phyloP scores from a whole-genome alignment of 2,797 vertebrate species.

The Mormyrops attenuatus region DNA sequence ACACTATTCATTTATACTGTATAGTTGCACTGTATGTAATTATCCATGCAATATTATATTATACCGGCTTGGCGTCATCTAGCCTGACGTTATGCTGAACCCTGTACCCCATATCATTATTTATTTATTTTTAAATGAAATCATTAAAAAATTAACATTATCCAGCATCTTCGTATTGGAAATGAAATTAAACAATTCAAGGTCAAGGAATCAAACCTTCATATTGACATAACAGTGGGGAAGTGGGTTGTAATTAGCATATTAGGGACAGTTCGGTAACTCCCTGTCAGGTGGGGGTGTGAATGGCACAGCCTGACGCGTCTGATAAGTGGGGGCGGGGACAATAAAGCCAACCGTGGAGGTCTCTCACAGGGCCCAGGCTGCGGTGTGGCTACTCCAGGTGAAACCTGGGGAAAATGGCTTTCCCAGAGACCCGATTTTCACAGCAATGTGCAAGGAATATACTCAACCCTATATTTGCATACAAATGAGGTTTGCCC shows the following conservation, averaged over 20 bases:
- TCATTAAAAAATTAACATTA: neutral
- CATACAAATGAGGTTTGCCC: constrained; percentile 69
- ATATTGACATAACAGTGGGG: neutral
- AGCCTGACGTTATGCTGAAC: neutral
- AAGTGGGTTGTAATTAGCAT: neutral
- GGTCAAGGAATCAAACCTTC: neutral
- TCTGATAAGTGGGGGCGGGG: neutral
- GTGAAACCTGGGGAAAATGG: neutral
- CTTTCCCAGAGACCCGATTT: neutral
- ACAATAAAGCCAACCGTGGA: neutral
- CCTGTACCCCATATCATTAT: neutral
- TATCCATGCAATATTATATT: constrained; percentile 38
- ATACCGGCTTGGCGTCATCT: neutral
- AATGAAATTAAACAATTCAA: neutral
- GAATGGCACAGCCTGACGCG: neutral
- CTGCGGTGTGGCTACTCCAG: neutral
- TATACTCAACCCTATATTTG: constrained; percentile 74
- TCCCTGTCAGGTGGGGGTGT: neutral
- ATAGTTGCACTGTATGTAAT: constrained; percentile 46
- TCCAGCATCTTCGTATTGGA: neutral
- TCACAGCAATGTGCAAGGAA: constrained; percentile 61
- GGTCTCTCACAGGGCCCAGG: neutral
- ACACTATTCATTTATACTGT: neutral
- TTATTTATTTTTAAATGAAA: neutral
- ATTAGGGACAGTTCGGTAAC: neutral